Evolutionary conservation across 2,113 vertebrate genomes (phyloP).

Genomic region (Esox niger): DNA sequence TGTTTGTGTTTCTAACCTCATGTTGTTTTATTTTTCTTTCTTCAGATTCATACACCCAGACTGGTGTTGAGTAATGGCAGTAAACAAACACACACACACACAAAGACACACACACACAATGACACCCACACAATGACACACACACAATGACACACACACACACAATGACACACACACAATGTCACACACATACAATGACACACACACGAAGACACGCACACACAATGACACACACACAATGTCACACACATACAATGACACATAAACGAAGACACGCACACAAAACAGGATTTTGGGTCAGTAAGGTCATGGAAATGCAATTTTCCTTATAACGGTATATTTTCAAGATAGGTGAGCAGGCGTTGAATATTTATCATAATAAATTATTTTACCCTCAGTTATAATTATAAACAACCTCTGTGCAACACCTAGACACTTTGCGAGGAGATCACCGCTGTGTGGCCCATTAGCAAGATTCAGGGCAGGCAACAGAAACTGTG

Average conservation of each 20-base stretch:
- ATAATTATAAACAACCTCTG: too few species aligned
- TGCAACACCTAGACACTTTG: too few species aligned
- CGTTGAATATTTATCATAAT: too few species aligned
- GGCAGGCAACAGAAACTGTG: too few species aligned
- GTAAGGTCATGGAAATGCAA: too few species aligned
- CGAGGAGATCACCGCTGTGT: too few species aligned
- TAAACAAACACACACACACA: not conserved
- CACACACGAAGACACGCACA: not conserved
- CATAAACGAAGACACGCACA: not conserved
- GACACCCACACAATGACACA: not conserved
- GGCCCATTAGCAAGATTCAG: too few species aligned
- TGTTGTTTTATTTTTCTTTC: not conserved
- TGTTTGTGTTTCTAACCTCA: too few species aligned
- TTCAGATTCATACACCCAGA: slow-evolving; percentile 1
- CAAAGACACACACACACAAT: not conserved
- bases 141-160: not conserved
- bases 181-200: not conserved
- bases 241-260: not conserved
- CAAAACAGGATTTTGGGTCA: too few species aligned
- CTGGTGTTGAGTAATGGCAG: not conserved
- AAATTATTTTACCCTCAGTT: too few species aligned
- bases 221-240: not conserved
- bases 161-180: not conserved
- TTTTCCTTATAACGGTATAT: too few species aligned
- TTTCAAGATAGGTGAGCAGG: too few species aligned